Base-by-base conservation (phyloP, 2,113 vertebrate genomes). In the Otocyon megalotis region DNA sequence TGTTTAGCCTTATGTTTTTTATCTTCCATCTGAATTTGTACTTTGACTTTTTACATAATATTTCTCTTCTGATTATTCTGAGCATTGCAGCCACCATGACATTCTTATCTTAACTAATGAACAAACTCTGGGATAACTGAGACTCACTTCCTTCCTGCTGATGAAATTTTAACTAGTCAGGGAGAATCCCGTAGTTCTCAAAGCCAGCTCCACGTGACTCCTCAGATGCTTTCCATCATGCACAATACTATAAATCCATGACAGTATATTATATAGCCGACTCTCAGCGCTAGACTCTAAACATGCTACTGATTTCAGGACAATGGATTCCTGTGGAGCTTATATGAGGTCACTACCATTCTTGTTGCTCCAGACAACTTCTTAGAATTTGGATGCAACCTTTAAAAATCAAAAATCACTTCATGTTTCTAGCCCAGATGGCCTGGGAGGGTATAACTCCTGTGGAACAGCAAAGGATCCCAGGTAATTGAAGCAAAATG, bases 31-130 rank as follows among this genome's bases (percentile, higher is more conserved):
- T 84, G 37, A 86, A 63, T 63, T 80, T 88, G 0, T 62, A 43
- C 14, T 90, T 86, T 88, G 53, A 65, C 17, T 9, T 90, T 82
- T 94, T 94, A 69, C 30, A 8, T 8, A 28, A 5, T 24, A 43
- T 92, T 90, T 96, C 30, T 95, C n/a, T 74, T 94, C 35, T 93
- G 4, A 86, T 65, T 50, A 92, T 22, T 48, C 19, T 90, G 15
- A 63, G 58, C 67, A 71, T 8, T 65, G 32, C 12, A 95, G 7
- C 24, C 53, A 58, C 48, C 20, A 72, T 32, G 71, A n/a, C 13
- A 97, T 97, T 28, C 9, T 77, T 90, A 53, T 60, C 80, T 80
- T 93, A 85, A 85, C 85, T 50, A 74, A 19, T 79, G 24, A 60
- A 48, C 35, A 71, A 85, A 19, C 16, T 81, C 37, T 86, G 65